Conservation (phyloP, 2,113 vertebrate species). For the Paratilapia polleni region DNA sequence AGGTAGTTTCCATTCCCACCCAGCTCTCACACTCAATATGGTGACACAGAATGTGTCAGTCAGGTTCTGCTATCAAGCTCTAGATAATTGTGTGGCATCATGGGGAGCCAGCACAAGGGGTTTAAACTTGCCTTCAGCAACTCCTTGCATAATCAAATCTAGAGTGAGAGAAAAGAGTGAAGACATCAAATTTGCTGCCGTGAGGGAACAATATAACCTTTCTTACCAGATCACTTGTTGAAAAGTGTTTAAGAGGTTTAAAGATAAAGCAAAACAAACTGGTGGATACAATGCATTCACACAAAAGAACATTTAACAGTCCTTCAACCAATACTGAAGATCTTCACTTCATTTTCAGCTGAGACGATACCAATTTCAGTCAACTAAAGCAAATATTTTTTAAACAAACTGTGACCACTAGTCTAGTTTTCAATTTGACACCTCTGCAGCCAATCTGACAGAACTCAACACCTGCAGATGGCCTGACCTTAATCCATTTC, state of each 20-base stretch:
- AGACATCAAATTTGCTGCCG: conserved; percentile 12
- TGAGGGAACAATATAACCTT: conserved; percentile 24
- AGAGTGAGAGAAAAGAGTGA: conserved; percentile 42
- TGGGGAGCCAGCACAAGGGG: conserved; percentile 36
- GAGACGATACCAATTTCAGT: not conserved
- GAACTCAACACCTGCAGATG: not conserved
- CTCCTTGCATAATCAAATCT: conserved; percentile 28
- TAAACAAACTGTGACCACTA: not conserved
- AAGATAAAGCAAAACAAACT: conserved; percentile 61
- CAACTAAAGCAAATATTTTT: not conserved
- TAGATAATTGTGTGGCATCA: conserved; percentile 64
- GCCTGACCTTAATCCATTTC: conserved; percentile 42
- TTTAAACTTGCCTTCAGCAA: conserved; percentile 52
- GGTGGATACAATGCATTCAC: conserved; percentile 18
- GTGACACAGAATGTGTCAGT: conserved; percentile 64
- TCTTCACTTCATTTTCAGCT: not conserved
- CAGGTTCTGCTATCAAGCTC: conserved; percentile 61
- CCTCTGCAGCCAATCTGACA: conserved; percentile 38
- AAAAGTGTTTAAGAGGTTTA: conserved; percentile 27
- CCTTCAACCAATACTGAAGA: not conserved
- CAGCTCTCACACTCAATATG: conserved; percentile 42
- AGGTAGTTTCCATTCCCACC: conserved; percentile 48
- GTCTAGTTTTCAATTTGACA: not conserved
- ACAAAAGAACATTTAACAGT: not conserved
- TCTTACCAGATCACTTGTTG: conserved; percentile 18